These are phyloP conservation scores for Melanostoma scalare DNA, from an alignment of 2,888 invertebrate genomes.

Conservation along the genomic window DNA sequence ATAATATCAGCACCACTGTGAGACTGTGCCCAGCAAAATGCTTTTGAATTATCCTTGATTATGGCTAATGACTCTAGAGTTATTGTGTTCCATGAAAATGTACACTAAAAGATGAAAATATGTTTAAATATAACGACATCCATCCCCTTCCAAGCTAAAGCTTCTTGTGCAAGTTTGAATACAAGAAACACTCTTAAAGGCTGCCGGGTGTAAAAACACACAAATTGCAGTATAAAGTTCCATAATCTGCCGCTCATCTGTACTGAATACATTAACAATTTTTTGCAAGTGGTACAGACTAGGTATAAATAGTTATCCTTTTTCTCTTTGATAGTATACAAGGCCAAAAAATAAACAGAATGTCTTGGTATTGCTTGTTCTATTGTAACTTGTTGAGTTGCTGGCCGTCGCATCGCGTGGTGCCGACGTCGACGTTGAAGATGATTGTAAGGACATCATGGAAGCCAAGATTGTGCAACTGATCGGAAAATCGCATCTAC, in stretches of 20 bases:
- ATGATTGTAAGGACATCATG: slow-evolving; percentile 23
- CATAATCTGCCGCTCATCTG: slow-evolving; percentile 12
- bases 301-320: not conserved
- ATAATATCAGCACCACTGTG: no score
- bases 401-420: not conserved
- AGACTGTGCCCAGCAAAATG: no score
- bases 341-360: slow-evolving; percentile 4
- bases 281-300: not conserved
- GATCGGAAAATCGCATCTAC: slow-evolving; percentile 66
- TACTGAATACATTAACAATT: slow-evolving; percentile 44
- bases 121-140: no score
- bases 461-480: slow-evolving; percentile 55
- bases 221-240: slow-evolving; percentile 17
- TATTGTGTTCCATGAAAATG: no score
- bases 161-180: no score
- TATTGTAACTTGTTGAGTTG: slow-evolving; percentile 1
- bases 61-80: no score
- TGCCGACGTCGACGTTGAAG: not conserved
- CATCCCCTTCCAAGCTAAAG: no score
- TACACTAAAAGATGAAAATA: no score
- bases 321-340: not conserved
- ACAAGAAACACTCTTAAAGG: no score
- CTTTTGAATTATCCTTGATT: no score
- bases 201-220: not conserved
- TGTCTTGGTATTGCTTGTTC: not conserved